Conservation (phyloP, 2,888 invertebrate genomes). For the Copidosoma aretas region DNA sequence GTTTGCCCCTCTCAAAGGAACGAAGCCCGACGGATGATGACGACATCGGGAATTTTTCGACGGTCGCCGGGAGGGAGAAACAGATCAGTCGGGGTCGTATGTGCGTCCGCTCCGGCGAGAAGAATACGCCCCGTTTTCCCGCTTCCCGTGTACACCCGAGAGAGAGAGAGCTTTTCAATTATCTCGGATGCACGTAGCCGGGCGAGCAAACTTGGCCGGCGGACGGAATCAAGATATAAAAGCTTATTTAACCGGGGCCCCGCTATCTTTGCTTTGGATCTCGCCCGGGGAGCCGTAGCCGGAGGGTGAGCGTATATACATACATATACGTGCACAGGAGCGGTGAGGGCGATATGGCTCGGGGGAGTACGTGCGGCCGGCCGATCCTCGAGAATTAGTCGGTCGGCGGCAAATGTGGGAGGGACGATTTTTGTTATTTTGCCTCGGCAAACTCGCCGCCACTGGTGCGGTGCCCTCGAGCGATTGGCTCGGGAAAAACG, state of each 20-base stretch:
- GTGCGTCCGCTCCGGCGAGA: no score
- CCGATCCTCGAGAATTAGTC: constrained; percentile 23
- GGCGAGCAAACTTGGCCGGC: neutral
- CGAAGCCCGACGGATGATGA: no score
- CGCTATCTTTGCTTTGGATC: constrained; percentile 17
- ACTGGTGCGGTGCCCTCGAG: neutral
- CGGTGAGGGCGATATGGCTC: no score
- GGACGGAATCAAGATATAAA: constrained; percentile 20
- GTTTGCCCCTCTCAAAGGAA: no score
- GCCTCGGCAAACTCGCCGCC: neutral
- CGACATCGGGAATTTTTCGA: no score
- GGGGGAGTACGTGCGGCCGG: constrained; percentile 22
- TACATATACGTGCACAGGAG: no score
- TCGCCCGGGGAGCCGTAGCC: neutral
- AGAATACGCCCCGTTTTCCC: no score
- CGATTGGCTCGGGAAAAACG: constrained; percentile 1
- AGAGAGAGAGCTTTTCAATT: neutral
- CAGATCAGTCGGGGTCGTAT: no score
- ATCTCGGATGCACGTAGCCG: neutral
- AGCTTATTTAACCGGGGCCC: constrained; percentile 1
- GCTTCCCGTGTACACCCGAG: no score
- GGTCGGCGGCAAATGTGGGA: constrained; percentile 7
- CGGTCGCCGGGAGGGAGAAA: no score
- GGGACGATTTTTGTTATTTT: constrained; percentile 15
- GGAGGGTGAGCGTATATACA: neutral